These are phyloP conservation scores for Acyrthosiphon pisum DNA, from an alignment of 1,140 invertebrate genomes.

Conservation along the genomic window DNA sequence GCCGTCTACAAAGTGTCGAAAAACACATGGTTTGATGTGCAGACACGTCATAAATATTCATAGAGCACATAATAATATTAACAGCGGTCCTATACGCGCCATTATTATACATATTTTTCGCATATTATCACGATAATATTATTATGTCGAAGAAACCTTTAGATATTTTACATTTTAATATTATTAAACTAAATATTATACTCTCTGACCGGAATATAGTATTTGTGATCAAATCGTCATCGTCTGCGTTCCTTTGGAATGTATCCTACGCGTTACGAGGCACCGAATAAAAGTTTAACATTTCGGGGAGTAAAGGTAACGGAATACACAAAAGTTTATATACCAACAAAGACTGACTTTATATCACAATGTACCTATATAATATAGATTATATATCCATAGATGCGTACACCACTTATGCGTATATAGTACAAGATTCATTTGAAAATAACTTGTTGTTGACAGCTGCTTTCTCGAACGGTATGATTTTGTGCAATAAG, in stretches of 20 bases:
- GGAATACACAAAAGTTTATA: background rate
- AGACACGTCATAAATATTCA: background rate
- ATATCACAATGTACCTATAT: background rate
- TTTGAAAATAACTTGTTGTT: conserved; percentile 9
- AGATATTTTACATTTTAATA: background rate
- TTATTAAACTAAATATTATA: background rate
- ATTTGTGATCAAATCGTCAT: background rate
- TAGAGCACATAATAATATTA: background rate
- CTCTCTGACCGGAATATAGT: background rate
- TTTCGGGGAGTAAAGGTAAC: background rate
- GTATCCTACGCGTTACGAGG: background rate
- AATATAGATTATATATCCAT: too few relatives aligned
- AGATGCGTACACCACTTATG: background rate
- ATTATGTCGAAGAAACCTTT: background rate
- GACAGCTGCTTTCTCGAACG: conserved; percentile 12
- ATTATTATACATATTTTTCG: background rate
- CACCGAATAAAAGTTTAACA: background rate
- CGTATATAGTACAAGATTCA: background rate
- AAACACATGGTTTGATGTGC: conserved; percentile 27
- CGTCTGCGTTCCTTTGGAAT: background rate
- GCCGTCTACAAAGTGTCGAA: conserved; percentile 2
- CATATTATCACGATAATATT: background rate
- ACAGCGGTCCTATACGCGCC: background rate
- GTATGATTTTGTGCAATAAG: background rate
- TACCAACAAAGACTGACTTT: background rate